phyloP scores from a whole-genome alignment of 1,140 invertebrate species.

The Reticulitermes speratus region DNA sequence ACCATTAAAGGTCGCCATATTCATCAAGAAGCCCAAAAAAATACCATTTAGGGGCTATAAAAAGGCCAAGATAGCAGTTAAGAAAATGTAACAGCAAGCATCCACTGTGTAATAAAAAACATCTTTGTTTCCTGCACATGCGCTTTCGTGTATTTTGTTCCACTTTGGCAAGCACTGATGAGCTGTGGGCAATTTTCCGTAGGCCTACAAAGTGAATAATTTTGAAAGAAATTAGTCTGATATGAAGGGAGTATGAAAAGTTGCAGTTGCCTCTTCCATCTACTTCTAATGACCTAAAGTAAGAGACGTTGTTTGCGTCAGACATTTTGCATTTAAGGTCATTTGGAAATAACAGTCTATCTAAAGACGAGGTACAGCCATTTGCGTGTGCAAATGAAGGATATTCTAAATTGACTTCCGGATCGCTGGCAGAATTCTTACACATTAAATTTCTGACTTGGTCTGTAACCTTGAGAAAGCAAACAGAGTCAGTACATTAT shows the following conservation, averaged over 20 bases:
- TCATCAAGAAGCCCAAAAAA: slow-evolving; percentile 12
- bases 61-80: slow-evolving; percentile 2
- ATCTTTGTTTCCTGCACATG: neutral
- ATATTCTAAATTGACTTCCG: too few species aligned
- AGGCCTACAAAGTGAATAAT: too few species aligned
- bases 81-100: neutral
- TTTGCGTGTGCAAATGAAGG: too few species aligned
- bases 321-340: too few species aligned
- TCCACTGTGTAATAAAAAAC: neutral
- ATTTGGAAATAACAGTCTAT: too few species aligned
- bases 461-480: too few species aligned
- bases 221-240: neutral
- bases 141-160: neutral
- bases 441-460: too few species aligned
- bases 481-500: too few species aligned
- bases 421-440: too few species aligned
- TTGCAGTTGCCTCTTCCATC: neutral
- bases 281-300: neutral
- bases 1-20: slow-evolving; percentile 10
- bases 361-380: too few species aligned
- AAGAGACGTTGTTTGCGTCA: neutral
- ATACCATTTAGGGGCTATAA: neutral
- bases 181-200: neutral
- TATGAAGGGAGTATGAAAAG: neutral
- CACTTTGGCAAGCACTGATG: neutral